Evolutionary conservation across 2,888 invertebrate genomes (phyloP), one percentile per base, ranked within the genome.

Genomic region (Drosophila ezoana): DNA sequence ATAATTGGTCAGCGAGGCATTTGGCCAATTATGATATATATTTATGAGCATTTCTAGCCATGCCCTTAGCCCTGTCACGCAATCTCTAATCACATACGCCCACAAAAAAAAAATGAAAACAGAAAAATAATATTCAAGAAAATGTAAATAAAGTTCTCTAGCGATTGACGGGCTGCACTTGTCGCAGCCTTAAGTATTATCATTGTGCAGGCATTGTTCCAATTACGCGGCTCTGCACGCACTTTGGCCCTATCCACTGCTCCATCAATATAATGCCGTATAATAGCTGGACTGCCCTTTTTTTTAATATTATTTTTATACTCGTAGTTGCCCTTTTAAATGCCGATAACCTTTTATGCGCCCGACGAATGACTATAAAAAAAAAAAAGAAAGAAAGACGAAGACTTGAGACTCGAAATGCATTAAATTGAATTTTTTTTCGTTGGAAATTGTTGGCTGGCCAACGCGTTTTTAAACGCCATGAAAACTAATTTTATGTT

Each of bases 401-500:
- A 47, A 53, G 52, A 47, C 69, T 74, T 48, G 20, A 58, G 72
- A 76, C 81, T 73, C 59, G 60, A 57, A 83, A 79, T 83, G 87
- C 82, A 83, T 83, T 87, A 81, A 83, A 83, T 83, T 83, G 79
- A 87, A 83, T 79, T 82, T 59, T 58, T 40, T 60, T 74, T 67
- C 81, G 64, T 66, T 64, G 81, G 81, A 84, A 79, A 79, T 74
- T 73, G 74, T 70, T 70, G 70, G 41, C 71, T 62, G 73, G 67
- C 62, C 76, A 82, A 87, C 76, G 82, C 81, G 76, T 80, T 83
- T 78, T 79, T 87, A 87, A 83, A 88, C 88, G 88, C 88, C 86
- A 86, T 87, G 83, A 86, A 84, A 84, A 86, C 88, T 83, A 86
- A 84, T 87, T 87, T 84, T 83, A 86, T 86, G 81, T 83, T 83